phyloP scores from a whole-genome alignment of 2,113 vertebrate species.

The Platanista minor region DNA sequence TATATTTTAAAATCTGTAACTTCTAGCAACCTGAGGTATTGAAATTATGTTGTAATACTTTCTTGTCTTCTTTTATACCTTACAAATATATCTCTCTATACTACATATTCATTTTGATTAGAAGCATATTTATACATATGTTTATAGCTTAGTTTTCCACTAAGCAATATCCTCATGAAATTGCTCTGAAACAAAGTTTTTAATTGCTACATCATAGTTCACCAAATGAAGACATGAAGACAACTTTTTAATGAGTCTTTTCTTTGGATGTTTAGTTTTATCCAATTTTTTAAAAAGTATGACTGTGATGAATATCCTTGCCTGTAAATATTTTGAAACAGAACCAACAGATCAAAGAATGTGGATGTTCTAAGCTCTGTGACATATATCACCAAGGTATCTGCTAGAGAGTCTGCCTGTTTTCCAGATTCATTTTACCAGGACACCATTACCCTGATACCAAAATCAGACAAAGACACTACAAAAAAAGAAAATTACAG shows the following conservation, averaged over 20 bases:
- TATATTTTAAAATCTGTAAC: not conserved
- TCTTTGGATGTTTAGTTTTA: not conserved
- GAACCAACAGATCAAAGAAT: not conserved
- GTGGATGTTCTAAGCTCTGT: not conserved
- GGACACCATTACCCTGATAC: not conserved
- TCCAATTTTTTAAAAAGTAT: not conserved
- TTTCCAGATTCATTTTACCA: not conserved
- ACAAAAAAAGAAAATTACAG: not conserved
- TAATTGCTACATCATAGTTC: not conserved
- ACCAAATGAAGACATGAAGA: not conserved
- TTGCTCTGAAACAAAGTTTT: not conserved
- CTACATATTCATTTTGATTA: not conserved
- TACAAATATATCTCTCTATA: not conserved
- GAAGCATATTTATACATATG: not conserved
- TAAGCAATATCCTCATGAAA: not conserved
- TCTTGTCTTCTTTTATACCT: not conserved
- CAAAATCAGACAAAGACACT: not conserved
- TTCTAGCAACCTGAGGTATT: not conserved
- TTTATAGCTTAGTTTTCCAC: not conserved
- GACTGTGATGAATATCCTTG: not conserved
- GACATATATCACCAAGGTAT: not conserved
- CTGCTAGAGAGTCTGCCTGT: not conserved
- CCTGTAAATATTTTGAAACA: not conserved
- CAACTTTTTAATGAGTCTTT: not conserved
- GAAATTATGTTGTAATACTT: not conserved